Conservation (phyloP, 1,140 invertebrate species). For the Drosophila albomicans region DNA sequence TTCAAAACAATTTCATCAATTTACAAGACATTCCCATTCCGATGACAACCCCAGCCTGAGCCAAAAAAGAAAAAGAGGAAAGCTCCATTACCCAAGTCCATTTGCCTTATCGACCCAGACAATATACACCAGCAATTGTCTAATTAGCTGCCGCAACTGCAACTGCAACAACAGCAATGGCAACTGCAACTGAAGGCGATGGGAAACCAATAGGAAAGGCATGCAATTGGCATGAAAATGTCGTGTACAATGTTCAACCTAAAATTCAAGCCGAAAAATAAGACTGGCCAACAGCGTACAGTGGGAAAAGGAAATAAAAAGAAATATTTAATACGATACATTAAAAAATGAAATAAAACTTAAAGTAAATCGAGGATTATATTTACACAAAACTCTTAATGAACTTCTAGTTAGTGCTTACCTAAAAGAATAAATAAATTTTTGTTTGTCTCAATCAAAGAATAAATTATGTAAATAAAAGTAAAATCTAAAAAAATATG, state of each 20-base stretch:
- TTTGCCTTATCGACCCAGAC: slow-evolving; percentile 60
- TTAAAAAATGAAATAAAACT: too few species aligned
- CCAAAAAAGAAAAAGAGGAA: slow-evolving; percentile 15
- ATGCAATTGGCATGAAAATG: slow-evolving; percentile 78
- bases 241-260: slow-evolving; percentile 57
- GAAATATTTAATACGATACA: too few species aligned
- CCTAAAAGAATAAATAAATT: too few species aligned
- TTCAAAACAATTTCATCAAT: slow-evolving; percentile 65
- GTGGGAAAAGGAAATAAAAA: not conserved
- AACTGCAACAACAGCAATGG: slow-evolving; percentile 13
- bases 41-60: slow-evolving; percentile 8
- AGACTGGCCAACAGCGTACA: slow-evolving; percentile 12
- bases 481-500: too few species aligned
- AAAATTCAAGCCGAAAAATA: slow-evolving; percentile 53
- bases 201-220: slow-evolving; percentile 62
- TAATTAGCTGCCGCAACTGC: slow-evolving; percentile 62
- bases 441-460: too few species aligned
- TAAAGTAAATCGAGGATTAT: not conserved
- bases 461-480: too few species aligned
- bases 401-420: too few species aligned
- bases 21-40: slow-evolving; percentile 52
- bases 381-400: too few species aligned
- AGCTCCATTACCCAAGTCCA: slow-evolving; percentile 46
- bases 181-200: slow-evolving; percentile 21
- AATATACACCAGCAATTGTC: slow-evolving; percentile 61